Base-by-base conservation (phyloP, 2,797 vertebrate species). In the Parambassis ranga region DNA sequence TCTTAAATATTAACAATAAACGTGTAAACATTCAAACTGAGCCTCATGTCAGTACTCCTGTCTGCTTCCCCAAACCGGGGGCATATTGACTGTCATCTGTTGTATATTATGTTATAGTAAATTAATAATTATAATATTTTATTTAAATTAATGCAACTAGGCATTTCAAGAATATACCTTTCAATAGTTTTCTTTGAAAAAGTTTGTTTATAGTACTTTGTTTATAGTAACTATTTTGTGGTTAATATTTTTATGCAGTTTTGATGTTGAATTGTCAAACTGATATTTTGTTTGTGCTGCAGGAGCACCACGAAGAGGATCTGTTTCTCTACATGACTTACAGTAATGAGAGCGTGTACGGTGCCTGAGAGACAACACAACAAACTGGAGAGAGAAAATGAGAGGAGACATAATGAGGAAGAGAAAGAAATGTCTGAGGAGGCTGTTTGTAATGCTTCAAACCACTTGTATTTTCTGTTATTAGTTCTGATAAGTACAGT, bases 281-380 rank as follows among this genome's bases (percentile, higher is more conserved):
- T 1, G 23, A 23, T 1, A 11, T 10, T 61, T 33, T 39, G 10
- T 69, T 61, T n/a, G 7, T 85, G 8, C 81, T 75, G 4, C 79
- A 99, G 97, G 96, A 98, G 88, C 98, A 99, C 83, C 96, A 98
- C 0, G 96, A 98, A 16, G 95, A 98, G 58, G 97, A 99, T 82
- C 93, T 95, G 82, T 99, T 99, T 86, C 95, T 99, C 67, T 99
- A 99, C 71, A 95, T 99, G 93, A 95, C 96, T 39, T 99, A 99
- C 93, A 99, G 96, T 42, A 96, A 96, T 14, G 97, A 99, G 86
- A 99, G 97, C 0, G 97, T 99, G 65, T 98, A 99, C 9, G 97
- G 97, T 47, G 94, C 96, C 79, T 98, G 92, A 98, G 69, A 73
- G 35, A 56, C 41, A 65, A 71, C 44, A 32, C 44, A 32, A 43